Evolutionary conservation across 2,797 vertebrate species (phyloP).

Genomic region (Etheostoma perlongum): DNA sequence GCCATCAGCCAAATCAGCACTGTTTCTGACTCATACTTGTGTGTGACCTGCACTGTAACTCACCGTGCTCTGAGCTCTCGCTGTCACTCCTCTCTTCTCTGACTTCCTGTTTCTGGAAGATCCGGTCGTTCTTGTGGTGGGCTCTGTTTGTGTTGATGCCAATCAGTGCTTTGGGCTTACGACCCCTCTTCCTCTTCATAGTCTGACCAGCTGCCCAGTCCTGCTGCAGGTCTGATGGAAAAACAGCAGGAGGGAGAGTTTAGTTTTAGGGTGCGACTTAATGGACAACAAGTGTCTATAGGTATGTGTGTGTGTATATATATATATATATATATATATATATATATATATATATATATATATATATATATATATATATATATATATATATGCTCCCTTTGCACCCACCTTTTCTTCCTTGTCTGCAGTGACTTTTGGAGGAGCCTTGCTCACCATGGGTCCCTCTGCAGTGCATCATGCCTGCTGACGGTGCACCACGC

Average conservation of each 20-base stretch:
- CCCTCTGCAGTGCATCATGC: conserved; percentile 84
- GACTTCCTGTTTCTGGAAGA: conserved; percentile 61
- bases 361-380: not conserved
- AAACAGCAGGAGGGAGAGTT: conserved; percentile 27
- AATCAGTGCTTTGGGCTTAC: conserved; percentile 78
- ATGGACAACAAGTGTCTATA: not conserved
- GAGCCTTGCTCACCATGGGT: conserved; percentile 65
- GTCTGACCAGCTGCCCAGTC: conserved; percentile 65
- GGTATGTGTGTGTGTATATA: too few relatives aligned
- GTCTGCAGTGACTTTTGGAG: conserved; percentile 83
- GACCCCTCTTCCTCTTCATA: conserved; percentile 76
- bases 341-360: too few relatives aligned
- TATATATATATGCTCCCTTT: conserved; percentile 1
- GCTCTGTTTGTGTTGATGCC: conserved; percentile 45
- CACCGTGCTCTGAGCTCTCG: conserved; percentile 80
- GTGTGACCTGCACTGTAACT: conserved; percentile 51
- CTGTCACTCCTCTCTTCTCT: conserved; percentile 73
- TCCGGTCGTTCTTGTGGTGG: conserved; percentile 48
- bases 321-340: too few relatives aligned
- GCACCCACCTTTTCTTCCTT: conserved; percentile 64
- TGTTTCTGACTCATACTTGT: conserved; percentile 9
- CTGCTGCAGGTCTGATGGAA: conserved; percentile 67
- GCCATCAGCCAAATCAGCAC: conserved; percentile 17
- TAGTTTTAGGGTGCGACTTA: not conserved
- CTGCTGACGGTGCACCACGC: conserved; percentile 78